These are phyloP conservation scores for Morinoia aosen DNA, from an alignment of 2,888 invertebrate genomes.

Conservation along the genomic window DNA sequence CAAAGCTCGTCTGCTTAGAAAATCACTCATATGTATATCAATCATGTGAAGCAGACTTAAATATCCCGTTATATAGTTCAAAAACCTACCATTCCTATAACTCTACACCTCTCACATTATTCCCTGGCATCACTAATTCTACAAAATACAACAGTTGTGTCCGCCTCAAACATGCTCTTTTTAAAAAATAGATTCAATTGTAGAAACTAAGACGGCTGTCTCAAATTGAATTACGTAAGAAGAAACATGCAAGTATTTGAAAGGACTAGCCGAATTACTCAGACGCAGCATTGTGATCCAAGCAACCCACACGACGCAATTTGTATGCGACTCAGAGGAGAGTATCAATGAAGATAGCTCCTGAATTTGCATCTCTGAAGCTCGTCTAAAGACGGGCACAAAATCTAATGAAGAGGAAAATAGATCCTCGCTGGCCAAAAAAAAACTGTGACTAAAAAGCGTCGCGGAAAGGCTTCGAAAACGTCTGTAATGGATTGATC, in stretches of 20 bases:
- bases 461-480: not conserved
- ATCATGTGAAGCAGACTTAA: not conserved
- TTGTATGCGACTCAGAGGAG: not conserved
- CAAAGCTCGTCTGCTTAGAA: too few species aligned
- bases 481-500: conserved; percentile 49
- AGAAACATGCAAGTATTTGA: not conserved
- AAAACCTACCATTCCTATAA: too few species aligned
- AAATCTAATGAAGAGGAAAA: conserved; percentile 50
- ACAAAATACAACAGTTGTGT: too few species aligned
- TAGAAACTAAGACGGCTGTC: not conserved
- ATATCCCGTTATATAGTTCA: too few species aligned
- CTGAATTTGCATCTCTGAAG: not conserved
- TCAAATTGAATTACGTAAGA: not conserved
- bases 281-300: not conserved
- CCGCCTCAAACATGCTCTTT: not conserved
- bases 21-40: not conserved
- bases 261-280: not conserved
- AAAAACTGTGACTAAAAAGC: not conserved
- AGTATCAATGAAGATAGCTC: conserved; percentile 32
- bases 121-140: too few species aligned
- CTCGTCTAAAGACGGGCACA: conserved; percentile 1
- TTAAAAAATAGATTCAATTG: not conserved
- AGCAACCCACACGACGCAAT: not conserved
- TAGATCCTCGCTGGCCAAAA: not conserved
- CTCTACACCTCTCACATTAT: too few species aligned